Percentiles rank a stretch among this genome's conserved stretches.
Conservation (phyloP, 2,113 vertebrate species). For the Heterotis niloticus region DNA sequence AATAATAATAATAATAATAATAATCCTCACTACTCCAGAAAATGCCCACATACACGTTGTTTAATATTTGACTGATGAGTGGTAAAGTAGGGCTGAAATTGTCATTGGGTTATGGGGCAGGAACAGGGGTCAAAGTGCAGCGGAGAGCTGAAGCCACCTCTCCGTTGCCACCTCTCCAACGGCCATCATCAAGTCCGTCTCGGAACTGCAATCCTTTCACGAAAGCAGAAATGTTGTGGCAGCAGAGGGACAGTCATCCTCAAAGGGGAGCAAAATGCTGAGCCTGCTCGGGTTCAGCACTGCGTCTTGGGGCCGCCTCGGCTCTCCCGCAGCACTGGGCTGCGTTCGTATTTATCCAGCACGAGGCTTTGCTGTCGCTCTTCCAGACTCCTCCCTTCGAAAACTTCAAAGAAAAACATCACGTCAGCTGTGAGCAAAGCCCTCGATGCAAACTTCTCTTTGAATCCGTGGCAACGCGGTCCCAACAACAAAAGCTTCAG, state of each 20-base stretch:
- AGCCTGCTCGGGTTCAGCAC: background rate
- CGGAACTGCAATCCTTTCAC: background rate
- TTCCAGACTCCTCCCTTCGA: slow-evolving; percentile 14
- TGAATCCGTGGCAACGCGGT: slow-evolving; percentile 4
- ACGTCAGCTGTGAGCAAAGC: background rate
- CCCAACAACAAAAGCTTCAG: background rate
- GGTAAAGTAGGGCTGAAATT: background rate
- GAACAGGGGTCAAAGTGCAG: background rate
- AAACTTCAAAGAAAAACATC: slow-evolving; percentile 12
- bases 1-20: too few relatives aligned
- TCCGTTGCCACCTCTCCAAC: background rate
- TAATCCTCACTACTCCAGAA: too few relatives aligned
- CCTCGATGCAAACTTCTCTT: background rate
- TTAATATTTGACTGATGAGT: background rate
- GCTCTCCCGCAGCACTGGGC: background rate
- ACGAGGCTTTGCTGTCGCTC: background rate
- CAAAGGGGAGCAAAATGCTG: background rate
- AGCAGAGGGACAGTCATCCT: too few relatives aligned
- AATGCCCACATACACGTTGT: too few relatives aligned
- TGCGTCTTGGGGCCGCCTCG: background rate
- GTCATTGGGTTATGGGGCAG: background rate
- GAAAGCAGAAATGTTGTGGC: too few relatives aligned
- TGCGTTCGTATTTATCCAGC: slow-evolving; percentile 13
- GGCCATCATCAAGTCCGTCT: background rate
- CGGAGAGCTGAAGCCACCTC: background rate